Evolutionary conservation across 2,113 vertebrate species (phyloP).

Genomic region (Vidua chalybeata): DNA sequence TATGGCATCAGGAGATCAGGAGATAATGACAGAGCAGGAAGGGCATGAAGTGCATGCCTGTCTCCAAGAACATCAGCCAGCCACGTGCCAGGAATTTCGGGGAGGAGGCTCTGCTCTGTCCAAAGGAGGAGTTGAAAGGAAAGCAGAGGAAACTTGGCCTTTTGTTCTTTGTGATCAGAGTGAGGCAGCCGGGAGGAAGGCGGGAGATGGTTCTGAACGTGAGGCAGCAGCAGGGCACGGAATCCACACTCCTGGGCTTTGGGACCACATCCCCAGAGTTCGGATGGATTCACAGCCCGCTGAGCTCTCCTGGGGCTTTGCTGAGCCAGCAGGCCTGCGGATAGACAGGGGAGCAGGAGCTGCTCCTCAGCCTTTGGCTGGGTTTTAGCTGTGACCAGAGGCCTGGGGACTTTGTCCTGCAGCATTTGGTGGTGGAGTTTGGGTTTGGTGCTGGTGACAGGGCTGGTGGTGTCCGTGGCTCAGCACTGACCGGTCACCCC

Average conservation of each 20-base stretch:
- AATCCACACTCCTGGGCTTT: neutral
- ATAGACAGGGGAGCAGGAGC: neutral
- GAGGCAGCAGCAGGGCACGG: neutral
- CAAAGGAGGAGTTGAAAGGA: neutral
- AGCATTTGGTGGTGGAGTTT: neutral
- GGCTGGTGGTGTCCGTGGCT: fast-evolving
- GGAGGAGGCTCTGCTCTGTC: neutral
- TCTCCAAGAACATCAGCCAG: neutral
- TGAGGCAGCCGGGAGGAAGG: neutral
- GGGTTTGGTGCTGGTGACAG: neutral
- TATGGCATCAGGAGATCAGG: neutral
- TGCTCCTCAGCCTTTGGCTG: neutral
- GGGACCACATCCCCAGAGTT: neutral
- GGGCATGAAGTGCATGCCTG: constrained; percentile 6
- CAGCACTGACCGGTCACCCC: fast-evolving
- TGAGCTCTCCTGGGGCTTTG: neutral
- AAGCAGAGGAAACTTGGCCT: neutral
- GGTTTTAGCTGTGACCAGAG: neutral
- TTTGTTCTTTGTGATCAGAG: neutral
- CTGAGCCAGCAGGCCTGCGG: neutral
- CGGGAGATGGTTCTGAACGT: neutral
- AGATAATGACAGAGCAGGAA: neutral
- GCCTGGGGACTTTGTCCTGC: neutral
- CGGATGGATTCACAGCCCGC: neutral
- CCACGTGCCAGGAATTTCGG: neutral